Conservation (phyloP, 2,888 invertebrate genomes). For the Frankliniella intonsa region DNA sequence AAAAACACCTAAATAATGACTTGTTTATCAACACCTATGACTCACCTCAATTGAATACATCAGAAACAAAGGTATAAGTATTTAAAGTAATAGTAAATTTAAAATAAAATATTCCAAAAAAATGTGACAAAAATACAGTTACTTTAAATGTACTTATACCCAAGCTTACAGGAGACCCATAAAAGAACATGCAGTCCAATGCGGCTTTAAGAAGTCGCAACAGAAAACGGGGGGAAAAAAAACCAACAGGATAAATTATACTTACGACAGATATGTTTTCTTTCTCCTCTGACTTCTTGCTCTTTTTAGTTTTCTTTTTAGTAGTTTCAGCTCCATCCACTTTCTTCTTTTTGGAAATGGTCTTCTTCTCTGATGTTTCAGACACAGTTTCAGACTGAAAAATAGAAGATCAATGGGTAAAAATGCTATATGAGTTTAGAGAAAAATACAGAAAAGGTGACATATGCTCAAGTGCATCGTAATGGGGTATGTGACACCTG, state of each 20-base stretch:
- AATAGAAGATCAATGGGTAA: neutral
- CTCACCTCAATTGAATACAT: neutral
- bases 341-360: constrained; percentile 40
- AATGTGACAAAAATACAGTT: neutral
- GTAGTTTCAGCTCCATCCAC: constrained; percentile 45
- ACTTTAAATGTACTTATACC: neutral
- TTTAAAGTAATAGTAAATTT: neutral
- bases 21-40: neutral
- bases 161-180: too few species aligned
- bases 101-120: neutral
- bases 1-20: neutral
- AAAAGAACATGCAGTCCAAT: constrained; percentile 4
- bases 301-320: constrained; percentile 48
- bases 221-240: too few species aligned
- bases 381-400: neutral
- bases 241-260: constrained; percentile 34
- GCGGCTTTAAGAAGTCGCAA: constrained; percentile 26
- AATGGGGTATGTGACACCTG: too few species aligned
- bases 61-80: neutral
- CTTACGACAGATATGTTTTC: constrained; percentile 55
- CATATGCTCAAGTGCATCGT: too few species aligned
- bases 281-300: constrained; percentile 51
- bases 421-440: neutral
- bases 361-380: constrained; percentile 37
- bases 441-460: neutral